Evolutionary conservation across 2,888 invertebrate genomes (phyloP), one percentile per base, ranked within the genome.

Genomic region (Cactoblastis cactorum): DNA sequence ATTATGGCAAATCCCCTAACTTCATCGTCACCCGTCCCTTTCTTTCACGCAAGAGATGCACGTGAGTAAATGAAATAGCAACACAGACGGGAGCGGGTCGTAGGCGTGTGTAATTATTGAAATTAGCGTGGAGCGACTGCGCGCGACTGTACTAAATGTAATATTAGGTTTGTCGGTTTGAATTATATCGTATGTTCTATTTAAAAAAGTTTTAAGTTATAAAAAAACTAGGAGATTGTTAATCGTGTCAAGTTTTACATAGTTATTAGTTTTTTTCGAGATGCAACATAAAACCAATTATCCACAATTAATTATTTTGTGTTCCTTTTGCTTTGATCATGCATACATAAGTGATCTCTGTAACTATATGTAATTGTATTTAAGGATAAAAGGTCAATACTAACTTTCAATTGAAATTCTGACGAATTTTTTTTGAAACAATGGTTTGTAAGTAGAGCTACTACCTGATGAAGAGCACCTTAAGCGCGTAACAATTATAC

Each of bases 1-100:
- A 72, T 77, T 73, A 67, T 69, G 70, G 68, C 71, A 74, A 73
- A 70, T 69, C 68, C 56, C 50, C 46, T 53, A 53, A 37, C 52
- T 57, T 53, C 54, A 47, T 1, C 17, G 11, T 48, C 17, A 5
- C 6, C 59, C 56, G 45, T 64, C 63, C 52, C 63, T 48, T 32
- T 67, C 62, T 8, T 61, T 43, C 63, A 18, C 32, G 0, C 4
- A 2, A 17, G 15, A 1, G 1, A 17, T 8, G 3, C 17, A 8
- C 11, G 9, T 28, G 52, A 18, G 49, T 53, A 59, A 57, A 32
- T 45, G 60, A 50, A 65, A 63, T 18, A 50, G 45, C 3, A 11
- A 19, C 3, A 9, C 14, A 8, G 1, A 28, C 19, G 49, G 34
- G 41, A 34, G 41, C 34, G 49, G 37, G 54, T 55, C 56, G 50